Conservation (phyloP, 2,113 vertebrate species). For the human region GRCh38 chr4:3510501-3511000, state of each 20-base stretch:
- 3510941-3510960: background rate
- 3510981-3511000: background rate
- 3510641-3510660: background rate
- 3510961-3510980: background rate
- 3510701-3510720: background rate
- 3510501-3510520: background rate
- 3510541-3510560: rapidly evolving
- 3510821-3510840: too few relatives aligned
- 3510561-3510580: rapidly evolving
- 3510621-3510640: background rate
- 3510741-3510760: too few relatives aligned
- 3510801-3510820: background rate
- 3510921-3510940: background rate
- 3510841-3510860: too few relatives aligned
- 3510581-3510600: background rate
- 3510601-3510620: too few relatives aligned
- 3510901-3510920: background rate
- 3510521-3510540: too few relatives aligned
- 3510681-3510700: background rate
- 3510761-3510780: background rate
- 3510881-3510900: background rate
- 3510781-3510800: background rate
- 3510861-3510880: background rate
- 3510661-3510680: background rate
- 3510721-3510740: background rate